Evolutionary conservation across 30 jellyfish, hydroid and myxozoan genomes (phyloP).

Genomic region (Nemopilema nomurai): DNA sequence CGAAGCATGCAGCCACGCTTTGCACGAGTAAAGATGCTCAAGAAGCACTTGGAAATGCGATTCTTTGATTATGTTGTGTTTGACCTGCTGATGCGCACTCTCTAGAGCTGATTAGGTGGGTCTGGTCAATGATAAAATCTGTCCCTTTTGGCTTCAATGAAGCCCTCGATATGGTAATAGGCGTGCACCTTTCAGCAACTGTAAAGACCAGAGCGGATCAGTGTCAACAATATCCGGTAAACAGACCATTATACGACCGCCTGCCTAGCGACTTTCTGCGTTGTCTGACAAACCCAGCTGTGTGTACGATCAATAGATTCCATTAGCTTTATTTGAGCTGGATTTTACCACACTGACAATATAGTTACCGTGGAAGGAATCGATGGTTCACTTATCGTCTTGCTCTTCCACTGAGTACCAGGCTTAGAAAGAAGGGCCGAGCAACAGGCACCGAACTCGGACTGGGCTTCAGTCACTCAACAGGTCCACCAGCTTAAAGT

Average conservation of each 20-base stretch:
- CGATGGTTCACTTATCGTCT: conserved; percentile 3
- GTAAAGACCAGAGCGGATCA: conserved; percentile 56
- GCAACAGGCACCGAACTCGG: neutral
- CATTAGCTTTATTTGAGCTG: conserved; percentile 73
- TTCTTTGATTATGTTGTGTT: neutral
- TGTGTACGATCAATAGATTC: conserved; percentile 55
- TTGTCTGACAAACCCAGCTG: conserved; percentile 64
- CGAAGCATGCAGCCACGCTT: conserved; percentile 6
- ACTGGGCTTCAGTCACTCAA: conserved; percentile 20
- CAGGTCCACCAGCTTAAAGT: conserved; percentile 35
- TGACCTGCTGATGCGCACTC: neutral
- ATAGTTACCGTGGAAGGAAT: conserved; percentile 13
- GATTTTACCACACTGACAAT: conserved; percentile 64
- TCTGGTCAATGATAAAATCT: conserved; percentile 15
- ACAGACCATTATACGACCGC: conserved; percentile 52
- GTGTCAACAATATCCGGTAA: conserved; percentile 78
- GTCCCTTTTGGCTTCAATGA: conserved; percentile 57
- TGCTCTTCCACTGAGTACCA: neutral
- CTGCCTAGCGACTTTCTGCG: conserved; percentile 64
- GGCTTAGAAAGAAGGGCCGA: neutral
- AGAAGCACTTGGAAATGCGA: neutral
- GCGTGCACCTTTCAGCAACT: conserved; percentile 66
- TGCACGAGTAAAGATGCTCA: neutral
- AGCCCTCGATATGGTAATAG: conserved; percentile 44
- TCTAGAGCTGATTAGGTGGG: conserved; percentile 54